These are phyloP conservation scores for Lasioglossum calceatum DNA, from an alignment of 2,888 invertebrate species.

Conservation along the genomic window DNA sequence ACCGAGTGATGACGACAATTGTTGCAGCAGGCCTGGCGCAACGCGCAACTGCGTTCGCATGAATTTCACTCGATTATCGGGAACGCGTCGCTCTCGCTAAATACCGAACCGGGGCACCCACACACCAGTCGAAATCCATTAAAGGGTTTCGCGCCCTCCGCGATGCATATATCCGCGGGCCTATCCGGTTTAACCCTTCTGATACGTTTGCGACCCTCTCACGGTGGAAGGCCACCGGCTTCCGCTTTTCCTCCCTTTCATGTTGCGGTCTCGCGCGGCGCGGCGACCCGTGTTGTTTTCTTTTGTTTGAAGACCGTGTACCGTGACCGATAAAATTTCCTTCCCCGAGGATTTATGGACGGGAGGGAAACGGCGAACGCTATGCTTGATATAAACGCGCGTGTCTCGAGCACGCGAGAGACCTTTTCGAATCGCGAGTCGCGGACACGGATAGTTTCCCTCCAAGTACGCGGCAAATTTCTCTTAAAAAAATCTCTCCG, in stretches of 20 bases:
- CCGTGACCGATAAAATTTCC: conserved; percentile 26
- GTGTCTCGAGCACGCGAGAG: not conserved
- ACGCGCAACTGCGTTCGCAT: conserved; percentile 45
- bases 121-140: conserved; percentile 72
- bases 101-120: conserved; percentile 47
- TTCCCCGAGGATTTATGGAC: conserved; percentile 22
- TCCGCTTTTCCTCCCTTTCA: conserved; percentile 60
- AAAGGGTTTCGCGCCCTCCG: conserved; percentile 66
- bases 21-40: conserved; percentile 37
- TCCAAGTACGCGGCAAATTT: not conserved
- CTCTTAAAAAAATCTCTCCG: too few species aligned
- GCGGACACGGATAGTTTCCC: not conserved
- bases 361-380: conserved; percentile 14
- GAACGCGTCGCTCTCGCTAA: conserved; percentile 62
- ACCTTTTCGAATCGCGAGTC: not conserved
- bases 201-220: conserved; percentile 55
- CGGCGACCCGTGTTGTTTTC: conserved; percentile 43
- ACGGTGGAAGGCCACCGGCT: conserved; percentile 50
- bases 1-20: conserved; percentile 48
- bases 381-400: not conserved
- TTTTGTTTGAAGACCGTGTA: conserved; percentile 21
- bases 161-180: conserved; percentile 39
- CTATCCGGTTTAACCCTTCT: conserved; percentile 45
- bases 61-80: conserved; percentile 68
- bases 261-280: conserved; percentile 50